A percentile compares a stretch with the other conserved stretches of the same genome.
Evolutionary conservation across 92 coral and sea anemone species (phyloP).

Genomic region (Plumapathes pennacea): DNA sequence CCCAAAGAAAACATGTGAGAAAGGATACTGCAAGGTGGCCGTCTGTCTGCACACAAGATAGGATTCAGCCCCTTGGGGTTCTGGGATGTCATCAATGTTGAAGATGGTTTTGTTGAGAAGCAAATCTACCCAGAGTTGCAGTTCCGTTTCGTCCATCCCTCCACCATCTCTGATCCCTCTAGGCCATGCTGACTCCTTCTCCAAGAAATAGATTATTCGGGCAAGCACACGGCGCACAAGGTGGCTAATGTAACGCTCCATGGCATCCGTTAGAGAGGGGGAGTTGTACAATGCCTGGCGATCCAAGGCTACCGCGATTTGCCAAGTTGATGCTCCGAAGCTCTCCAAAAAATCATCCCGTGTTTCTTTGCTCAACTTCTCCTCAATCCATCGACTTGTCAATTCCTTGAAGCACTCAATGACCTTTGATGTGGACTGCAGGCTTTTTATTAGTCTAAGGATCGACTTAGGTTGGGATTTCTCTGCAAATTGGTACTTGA

Average conservation of each 20-base stretch:
- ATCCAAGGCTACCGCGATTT: constrained; percentile 81
- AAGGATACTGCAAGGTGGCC: constrained; percentile 64
- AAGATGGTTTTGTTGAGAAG: constrained; percentile 52
- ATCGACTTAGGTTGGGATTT: constrained; percentile 51
- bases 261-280: constrained; percentile 76
- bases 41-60: constrained; percentile 44
- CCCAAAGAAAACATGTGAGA: constrained; percentile 56
- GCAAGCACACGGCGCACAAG: constrained; percentile 78
- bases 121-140: constrained; percentile 50
- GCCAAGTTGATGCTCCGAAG: too few relatives aligned
- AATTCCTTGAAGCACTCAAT: constrained; percentile 56
- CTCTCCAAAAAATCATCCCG: constrained; percentile 2
- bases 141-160: constrained; percentile 24
- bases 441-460: constrained; percentile 34
- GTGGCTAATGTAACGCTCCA: constrained; percentile 71
- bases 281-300: constrained; percentile 76
- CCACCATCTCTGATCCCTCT: neutral
- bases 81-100: constrained; percentile 61
- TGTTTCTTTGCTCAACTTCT: neutral
- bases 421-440: constrained; percentile 29
- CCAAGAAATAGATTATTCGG: constrained; percentile 80
- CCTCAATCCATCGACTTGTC: constrained; percentile 64
- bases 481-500: constrained; percentile 63
- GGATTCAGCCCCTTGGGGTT: constrained; percentile 79
- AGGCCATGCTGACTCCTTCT: constrained; percentile 87